phyloP scores from a whole-genome alignment of 2,888 invertebrate species.

The Drosophila neotestacea region DNA sequence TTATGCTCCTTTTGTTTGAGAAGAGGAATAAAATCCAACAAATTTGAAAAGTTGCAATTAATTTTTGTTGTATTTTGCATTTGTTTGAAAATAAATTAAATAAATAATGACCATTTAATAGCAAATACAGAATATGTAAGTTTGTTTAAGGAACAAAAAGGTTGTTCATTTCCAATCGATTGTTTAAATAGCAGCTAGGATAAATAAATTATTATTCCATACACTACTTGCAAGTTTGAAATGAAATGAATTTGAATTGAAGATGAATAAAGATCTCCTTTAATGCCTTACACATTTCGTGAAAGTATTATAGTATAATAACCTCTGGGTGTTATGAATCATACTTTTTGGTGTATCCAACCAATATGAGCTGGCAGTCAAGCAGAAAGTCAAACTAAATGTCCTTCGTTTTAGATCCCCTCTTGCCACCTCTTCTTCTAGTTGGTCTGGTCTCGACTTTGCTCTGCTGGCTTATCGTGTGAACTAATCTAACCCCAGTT shows the following conservation, averaged over 20 bases:
- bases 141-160: no score
- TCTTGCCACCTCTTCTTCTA: not conserved
- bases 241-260: no score
- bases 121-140: no score
- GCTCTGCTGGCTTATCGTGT: slow-evolving; percentile 76
- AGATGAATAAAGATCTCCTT: not conserved
- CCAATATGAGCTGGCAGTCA: slow-evolving; percentile 62
- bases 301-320: not conserved
- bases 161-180: no score
- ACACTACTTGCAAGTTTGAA: no score
- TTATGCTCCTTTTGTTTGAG: not conserved
- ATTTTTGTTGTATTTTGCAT: no score
- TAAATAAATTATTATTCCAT: no score
- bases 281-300: not conserved
- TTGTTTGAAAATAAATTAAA: no score
- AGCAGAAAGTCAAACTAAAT: slow-evolving; percentile 63
- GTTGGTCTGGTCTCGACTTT: slow-evolving; percentile 6
- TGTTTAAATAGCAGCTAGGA: no score
- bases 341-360: slow-evolving; percentile 35
- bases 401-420: slow-evolving; percentile 7
- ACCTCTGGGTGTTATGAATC: not conserved
- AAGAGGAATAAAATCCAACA: not conserved
- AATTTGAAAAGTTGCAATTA: slow-evolving; percentile 9
- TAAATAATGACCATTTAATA: no score
- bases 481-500: slow-evolving; percentile 69